phyloP scores from a whole-genome alignment of 1,140 invertebrate genomes.

The Pinna nobilis region DNA sequence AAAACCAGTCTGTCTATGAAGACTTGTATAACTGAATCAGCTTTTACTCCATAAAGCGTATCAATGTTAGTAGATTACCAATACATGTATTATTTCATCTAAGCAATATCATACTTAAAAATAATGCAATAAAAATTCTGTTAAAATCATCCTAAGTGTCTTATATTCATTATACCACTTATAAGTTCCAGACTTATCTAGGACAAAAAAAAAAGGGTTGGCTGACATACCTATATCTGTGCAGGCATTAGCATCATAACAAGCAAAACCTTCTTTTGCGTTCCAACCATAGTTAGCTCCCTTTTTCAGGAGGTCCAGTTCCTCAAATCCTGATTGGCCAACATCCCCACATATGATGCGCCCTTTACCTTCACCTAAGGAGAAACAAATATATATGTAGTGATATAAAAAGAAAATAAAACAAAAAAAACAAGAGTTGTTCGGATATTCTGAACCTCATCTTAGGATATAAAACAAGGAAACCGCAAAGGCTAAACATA shows the following conservation, averaged over 20 bases:
- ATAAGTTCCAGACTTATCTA: not conserved
- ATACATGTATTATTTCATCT: too few relatives aligned
- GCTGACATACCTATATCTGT: not conserved
- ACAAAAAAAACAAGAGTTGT: not conserved
- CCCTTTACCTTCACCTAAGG: slow-evolving; percentile 61
- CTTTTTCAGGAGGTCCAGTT: slow-evolving; percentile 67
- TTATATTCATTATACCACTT: too few relatives aligned
- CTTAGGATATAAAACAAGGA: too few relatives aligned
- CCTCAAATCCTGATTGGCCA: slow-evolving; percentile 66
- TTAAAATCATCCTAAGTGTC: too few relatives aligned
- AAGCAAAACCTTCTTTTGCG: slow-evolving; percentile 56
- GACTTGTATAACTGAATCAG: too few relatives aligned
- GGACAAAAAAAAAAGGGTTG: not conserved
- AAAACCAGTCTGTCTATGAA: too few relatives aligned
- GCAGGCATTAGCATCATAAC: not conserved
- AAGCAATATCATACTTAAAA: too few relatives aligned
- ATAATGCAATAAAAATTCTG: too few relatives aligned
- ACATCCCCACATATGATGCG: slow-evolving; percentile 72
- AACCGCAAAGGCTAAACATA: not conserved
- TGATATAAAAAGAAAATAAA: not conserved
- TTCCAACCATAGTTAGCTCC: slow-evolving; percentile 73
- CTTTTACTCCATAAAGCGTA: too few relatives aligned
- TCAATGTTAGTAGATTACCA: too few relatives aligned
- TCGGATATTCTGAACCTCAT: not conserved
- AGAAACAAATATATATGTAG: not conserved